These are phyloP conservation scores for Halisarca cf. caerulea DNA, from an alignment of 37 sponge, comb jelly and placozoan genomes.

Conservation along the genomic window DNA sequence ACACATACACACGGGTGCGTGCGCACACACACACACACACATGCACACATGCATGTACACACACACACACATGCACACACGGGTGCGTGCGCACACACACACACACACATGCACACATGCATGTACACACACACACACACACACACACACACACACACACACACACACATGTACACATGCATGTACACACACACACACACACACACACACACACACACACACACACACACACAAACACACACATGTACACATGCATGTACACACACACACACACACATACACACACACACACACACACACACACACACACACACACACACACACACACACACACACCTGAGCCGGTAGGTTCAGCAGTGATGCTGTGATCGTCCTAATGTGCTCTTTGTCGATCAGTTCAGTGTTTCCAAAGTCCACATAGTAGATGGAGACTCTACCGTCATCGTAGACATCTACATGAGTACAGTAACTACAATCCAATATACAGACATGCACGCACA, in stretches of 20 bases:
- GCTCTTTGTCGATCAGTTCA: constrained; percentile 6
- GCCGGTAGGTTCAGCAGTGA: neutral
- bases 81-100: too few species aligned
- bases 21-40: too few species aligned
- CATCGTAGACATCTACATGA: neutral
- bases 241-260: neutral
- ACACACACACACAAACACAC: constrained; percentile 6
- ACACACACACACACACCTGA: constrained; percentile 14
- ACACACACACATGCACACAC: too few species aligned
- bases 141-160: too few species aligned
- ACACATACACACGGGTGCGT: too few species aligned
- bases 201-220: constrained; percentile 13
- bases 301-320: neutral
- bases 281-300: neutral
- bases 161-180: neutral
- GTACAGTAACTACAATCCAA: too few species aligned
- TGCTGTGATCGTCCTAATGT: neutral
- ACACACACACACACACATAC: neutral
- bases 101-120: too few species aligned
- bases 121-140: too few species aligned
- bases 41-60: too few species aligned
- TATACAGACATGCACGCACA: too few species aligned
- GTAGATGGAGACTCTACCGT: constrained; percentile 17
- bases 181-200: constrained; percentile 10
- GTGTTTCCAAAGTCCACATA: constrained; percentile 53